Conservation (phyloP, 53 echinoderm and acorn worm genomes). For the Crossaster papposus region DNA sequence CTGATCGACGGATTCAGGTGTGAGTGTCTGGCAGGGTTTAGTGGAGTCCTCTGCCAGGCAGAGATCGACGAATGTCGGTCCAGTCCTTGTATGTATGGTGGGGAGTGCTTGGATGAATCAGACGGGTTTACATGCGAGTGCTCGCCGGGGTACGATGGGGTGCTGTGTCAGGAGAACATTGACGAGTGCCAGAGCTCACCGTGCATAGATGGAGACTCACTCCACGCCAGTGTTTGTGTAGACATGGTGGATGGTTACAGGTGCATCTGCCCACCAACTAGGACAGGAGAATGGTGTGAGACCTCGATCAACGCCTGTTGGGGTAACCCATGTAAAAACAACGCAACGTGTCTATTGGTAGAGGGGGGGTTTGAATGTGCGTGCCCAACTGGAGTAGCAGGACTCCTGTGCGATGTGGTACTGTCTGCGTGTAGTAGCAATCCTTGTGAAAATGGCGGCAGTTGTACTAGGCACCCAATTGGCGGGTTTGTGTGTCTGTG, state of each 20-base stretch:
- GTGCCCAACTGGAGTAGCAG: conserved; percentile 44
- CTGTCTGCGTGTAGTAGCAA: conserved; percentile 39
- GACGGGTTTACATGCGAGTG: conserved; percentile 46
- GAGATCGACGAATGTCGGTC: conserved; percentile 49
- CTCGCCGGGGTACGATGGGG: conserved; percentile 29
- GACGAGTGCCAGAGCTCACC: conserved; percentile 56
- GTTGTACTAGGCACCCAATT: conserved; percentile 35
- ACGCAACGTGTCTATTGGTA: conserved; percentile 16
- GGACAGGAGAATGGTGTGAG: conserved; percentile 46
- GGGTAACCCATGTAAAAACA: conserved; percentile 56
- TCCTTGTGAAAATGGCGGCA: conserved; percentile 46
- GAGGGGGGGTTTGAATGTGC: conserved; percentile 25
- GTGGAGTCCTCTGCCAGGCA: conserved; percentile 38
- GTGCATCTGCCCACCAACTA: conserved; percentile 42
- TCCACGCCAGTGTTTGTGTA: conserved; percentile 23
- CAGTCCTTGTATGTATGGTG: conserved; percentile 41
- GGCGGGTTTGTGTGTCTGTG: conserved; percentile 47
- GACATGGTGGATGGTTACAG: conserved; percentile 48
- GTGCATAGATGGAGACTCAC: conserved; percentile 15
- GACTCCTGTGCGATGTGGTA: conserved; percentile 47
- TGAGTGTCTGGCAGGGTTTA: conserved; percentile 37
- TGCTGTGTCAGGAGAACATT: conserved; percentile 35
- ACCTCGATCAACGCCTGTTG: conserved; percentile 24
- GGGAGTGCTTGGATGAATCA: conserved; percentile 54
- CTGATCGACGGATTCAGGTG: conserved; percentile 31